Percentiles rank a stretch among this genome's conserved stretches.
Evolutionary conservation across 2,113 vertebrate genomes (phyloP).

Genomic region (Archilochus colubris): DNA sequence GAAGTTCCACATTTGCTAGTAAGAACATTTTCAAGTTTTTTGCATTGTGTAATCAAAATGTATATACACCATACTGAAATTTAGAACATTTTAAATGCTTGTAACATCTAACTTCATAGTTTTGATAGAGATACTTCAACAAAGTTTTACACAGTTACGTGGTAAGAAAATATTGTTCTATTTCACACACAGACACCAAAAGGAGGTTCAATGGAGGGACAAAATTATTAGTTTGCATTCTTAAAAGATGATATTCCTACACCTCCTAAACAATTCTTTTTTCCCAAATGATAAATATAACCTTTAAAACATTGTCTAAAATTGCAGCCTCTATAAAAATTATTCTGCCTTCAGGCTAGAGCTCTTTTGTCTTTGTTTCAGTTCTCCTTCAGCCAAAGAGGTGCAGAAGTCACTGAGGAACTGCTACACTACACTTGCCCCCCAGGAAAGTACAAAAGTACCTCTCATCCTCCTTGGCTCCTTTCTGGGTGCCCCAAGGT

Average conservation of each 20-base stretch:
- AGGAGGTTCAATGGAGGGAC: neutral
- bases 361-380: neutral
- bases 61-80: neutral
- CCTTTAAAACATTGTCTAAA: neutral
- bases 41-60: neutral
- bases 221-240: neutral
- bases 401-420: neutral
- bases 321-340: neutral
- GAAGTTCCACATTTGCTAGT: neutral
- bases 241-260: neutral
- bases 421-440: rapidly evolving
- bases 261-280: neutral
- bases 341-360: neutral
- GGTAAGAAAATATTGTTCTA: neutral
- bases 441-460: neutral
- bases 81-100: neutral
- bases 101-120: neutral
- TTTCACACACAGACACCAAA: neutral
- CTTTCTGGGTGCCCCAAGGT: rapidly evolving
- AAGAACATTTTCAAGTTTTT: neutral
- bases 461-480: neutral
- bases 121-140: neutral
- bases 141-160: neutral
- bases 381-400: neutral
- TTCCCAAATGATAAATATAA: neutral